Evolutionary conservation across 1,140 invertebrate species (phyloP), one percentile per base, ranked within the genome.

Genomic region (Potamilus streckersoni): DNA sequence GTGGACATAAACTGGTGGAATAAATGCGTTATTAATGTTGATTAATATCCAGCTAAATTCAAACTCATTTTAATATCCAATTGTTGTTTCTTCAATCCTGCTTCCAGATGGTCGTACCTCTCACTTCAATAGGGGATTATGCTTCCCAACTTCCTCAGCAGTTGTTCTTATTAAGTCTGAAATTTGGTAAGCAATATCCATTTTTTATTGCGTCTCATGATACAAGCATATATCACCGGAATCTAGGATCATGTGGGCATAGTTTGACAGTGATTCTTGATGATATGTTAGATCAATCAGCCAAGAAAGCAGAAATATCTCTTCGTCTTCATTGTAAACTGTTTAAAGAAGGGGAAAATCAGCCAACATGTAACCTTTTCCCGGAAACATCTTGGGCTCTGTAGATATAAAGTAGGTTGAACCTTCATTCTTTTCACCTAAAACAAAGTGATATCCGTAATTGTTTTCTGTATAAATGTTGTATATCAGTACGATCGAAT

Each of bases 31-130:
- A 15, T 17, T n/a, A 16, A 76, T 58, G 27, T 76, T 20, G n/a
- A 57, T 38, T 14, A 76, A 49, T 17, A 27, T 71, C 49, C 69
- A 76, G 27, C 58, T n/a, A 59, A 71, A 76, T 19, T 76, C 74
- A 71, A 71, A 76, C 55, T 76, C 74, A 60, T 76, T 63, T 65
- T 69, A 62, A 59, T 71, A 2, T 23, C 59, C 57, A 13, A 71
- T 61, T 57, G 71, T 76, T 13, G 74, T 76, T 20, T 62, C 74
- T 67, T 76, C 74, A 55, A 49, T 65, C 56, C 38, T 27, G 60
- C 74, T 76, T 12, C 74, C 69, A n/a, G 62, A 68, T 20, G 64
- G 31, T 23, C 19, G 27, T 13, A 76, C 13, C 49, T 76, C 55
- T n/a, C 68, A 76, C 16, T 23, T 16, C 49, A 76, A 76, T 19